phyloP scores from a whole-genome alignment of 1,140 invertebrate genomes.

The Metopolophium dirhodum region DNA sequence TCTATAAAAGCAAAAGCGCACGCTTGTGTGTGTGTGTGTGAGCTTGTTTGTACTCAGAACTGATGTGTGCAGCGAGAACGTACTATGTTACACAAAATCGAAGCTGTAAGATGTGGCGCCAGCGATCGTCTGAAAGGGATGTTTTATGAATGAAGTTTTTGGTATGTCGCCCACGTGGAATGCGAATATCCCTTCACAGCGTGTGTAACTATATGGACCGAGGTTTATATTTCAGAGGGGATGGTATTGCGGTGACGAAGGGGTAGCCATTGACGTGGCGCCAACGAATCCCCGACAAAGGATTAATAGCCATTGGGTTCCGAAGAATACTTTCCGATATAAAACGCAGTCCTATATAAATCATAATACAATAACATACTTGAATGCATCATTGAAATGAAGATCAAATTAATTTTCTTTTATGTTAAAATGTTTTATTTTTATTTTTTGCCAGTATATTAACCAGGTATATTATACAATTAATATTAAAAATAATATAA shows the following conservation, averaged over 20 bases:
- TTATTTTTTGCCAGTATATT: neutral
- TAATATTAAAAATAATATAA: neutral
- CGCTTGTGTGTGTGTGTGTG: neutral
- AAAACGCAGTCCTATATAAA: constrained; percentile 34
- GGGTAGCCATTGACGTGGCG: constrained; percentile 46
- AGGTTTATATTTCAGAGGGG: constrained; percentile 35
- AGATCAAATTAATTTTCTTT: constrained; percentile 13
- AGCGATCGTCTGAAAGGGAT: constrained; percentile 52
- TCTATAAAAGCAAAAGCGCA: constrained; percentile 26
- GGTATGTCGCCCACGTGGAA: constrained; percentile 56
- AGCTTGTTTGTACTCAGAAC: neutral
- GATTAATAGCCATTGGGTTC: constrained; percentile 54
- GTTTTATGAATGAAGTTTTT: constrained; percentile 57
- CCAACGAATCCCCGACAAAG: constrained; percentile 52
- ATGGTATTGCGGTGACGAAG: neutral
- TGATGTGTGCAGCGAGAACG: neutral
- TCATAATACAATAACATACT: constrained; percentile 44
- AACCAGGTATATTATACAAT: neutral
- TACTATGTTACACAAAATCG: constrained; percentile 45
- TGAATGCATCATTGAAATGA: constrained; percentile 23
- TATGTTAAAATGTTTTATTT: neutral
- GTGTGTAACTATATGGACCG: constrained; percentile 40
- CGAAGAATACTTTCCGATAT: constrained; percentile 49
- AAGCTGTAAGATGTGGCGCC: constrained; percentile 53
- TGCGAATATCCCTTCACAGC: constrained; percentile 52